Conservation (phyloP, 2,797 vertebrate genomes). For the Valencia hispanica region DNA sequence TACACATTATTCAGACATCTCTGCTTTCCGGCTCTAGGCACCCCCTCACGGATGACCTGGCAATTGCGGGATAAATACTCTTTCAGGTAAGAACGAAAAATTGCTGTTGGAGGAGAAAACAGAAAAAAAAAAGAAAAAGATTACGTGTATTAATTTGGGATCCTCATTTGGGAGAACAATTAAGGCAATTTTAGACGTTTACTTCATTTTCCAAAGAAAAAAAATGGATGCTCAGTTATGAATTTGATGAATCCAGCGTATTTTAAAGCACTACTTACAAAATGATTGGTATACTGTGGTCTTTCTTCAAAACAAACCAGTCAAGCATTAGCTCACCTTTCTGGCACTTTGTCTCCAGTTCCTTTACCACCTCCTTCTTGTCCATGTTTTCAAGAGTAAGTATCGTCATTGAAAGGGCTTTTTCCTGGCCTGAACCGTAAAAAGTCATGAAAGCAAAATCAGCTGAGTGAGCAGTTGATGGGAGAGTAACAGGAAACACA, state of each 20-base stretch:
- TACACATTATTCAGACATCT: conserved; percentile 62
- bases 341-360: conserved; percentile 48
- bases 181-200: background rate
- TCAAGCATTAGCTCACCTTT: conserved; percentile 51
- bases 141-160: background rate
- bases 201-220: background rate
- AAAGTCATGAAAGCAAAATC: conserved; percentile 2
- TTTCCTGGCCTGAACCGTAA: conserved; percentile 56
- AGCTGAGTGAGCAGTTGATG: background rate
- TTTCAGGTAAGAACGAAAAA: conserved; percentile 61
- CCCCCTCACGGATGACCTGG: conserved; percentile 69
- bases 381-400: conserved; percentile 39
- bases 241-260: background rate
- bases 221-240: background rate
- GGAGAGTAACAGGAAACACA: background rate
- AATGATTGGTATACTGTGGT: background rate
- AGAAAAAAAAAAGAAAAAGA: background rate
- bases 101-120: conserved; percentile 44
- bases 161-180: background rate
- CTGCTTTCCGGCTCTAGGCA: conserved; percentile 68
- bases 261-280: background rate
- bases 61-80: conserved; percentile 43
- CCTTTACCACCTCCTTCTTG: conserved; percentile 28
- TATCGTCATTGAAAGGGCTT: conserved; percentile 47
- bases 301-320: background rate